phyloP scores from a whole-genome alignment of 1,140 invertebrate species.

The Pseudomyrmex cubaensis region DNA sequence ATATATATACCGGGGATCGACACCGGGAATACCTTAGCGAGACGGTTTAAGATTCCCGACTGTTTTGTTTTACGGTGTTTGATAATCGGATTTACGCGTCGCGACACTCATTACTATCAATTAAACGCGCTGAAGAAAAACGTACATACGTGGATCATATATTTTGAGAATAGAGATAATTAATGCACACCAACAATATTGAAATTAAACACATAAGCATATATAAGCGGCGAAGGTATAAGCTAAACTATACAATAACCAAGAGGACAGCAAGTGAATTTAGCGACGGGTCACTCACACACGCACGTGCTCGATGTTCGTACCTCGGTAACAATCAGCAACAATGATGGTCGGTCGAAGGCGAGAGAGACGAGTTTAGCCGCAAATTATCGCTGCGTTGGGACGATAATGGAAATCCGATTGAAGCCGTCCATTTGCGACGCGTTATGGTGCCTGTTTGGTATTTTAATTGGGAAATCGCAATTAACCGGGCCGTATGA shows the following conservation, averaged over 20 bases:
- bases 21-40: neutral
- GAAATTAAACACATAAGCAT: too few relatives aligned
- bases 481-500: constrained; percentile 77
- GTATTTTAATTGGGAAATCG: constrained; percentile 80
- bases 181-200: too few relatives aligned
- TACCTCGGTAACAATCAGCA: constrained; percentile 55
- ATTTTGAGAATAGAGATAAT: neutral
- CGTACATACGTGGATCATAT: neutral
- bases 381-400: constrained; percentile 79
- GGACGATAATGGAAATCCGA: constrained; percentile 80
- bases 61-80: constrained; percentile 18
- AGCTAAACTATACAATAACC: neutral
- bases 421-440: constrained; percentile 77
- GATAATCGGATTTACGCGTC: constrained; percentile 34
- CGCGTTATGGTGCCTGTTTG: constrained; percentile 74
- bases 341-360: constrained; percentile 60
- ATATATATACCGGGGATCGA: constrained; percentile 2
- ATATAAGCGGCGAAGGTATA: too few relatives aligned
- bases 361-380: constrained; percentile 73
- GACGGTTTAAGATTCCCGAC: constrained; percentile 22
- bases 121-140: neutral
- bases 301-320: constrained; percentile 10
- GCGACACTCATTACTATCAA: neutral
- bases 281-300: neutral
- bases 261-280: constrained; percentile 12